Percentiles rank a stretch among this genome's conserved stretches.
Conservation (phyloP, 2,888 invertebrate genomes). For the Ormia ochracea region DNA sequence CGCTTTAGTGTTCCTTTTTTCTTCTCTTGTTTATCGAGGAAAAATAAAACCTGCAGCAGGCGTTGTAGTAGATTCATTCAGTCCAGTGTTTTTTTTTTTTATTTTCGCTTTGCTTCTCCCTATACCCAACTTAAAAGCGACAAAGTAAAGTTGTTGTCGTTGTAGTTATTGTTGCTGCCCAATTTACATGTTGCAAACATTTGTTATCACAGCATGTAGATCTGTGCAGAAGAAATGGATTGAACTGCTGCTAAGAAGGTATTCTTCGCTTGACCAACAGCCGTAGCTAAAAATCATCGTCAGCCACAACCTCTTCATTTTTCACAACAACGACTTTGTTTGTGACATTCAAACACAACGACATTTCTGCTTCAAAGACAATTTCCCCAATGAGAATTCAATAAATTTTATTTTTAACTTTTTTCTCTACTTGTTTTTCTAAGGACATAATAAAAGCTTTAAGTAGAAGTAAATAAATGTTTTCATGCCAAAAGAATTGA, state of each 20-base stretch:
- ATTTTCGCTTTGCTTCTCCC: too few species aligned
- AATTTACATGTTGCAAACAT: constrained; percentile 64
- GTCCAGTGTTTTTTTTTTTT: constrained; percentile 26
- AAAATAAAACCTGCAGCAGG: constrained; percentile 27
- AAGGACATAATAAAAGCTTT: constrained; percentile 48
- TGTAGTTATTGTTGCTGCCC: constrained; percentile 31
- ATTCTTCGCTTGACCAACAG: not conserved
- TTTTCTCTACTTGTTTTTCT: not conserved
- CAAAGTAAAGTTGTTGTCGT: constrained; percentile 29
- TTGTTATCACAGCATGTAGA: constrained; percentile 70
- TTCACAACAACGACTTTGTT: constrained; percentile 46
- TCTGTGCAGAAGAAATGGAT: constrained; percentile 56
- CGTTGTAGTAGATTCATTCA: constrained; percentile 31
- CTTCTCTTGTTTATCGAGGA: not conserved
- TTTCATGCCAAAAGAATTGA: constrained; percentile 10
- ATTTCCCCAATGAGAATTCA: constrained; percentile 72
- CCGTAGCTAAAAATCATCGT: not conserved
- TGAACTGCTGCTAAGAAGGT: constrained; percentile 25
- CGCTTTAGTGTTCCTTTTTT: not conserved
- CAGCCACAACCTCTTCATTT: constrained; percentile 40
- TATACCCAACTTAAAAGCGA: constrained; percentile 57
- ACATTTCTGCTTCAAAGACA: constrained; percentile 57
- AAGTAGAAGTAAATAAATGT: not conserved
- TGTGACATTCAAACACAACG: constrained; percentile 55
- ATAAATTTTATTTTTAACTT: constrained; percentile 70